Evolutionary conservation across 2,888 invertebrate species (phyloP).

Genomic region (Apotomis capreana): DNA sequence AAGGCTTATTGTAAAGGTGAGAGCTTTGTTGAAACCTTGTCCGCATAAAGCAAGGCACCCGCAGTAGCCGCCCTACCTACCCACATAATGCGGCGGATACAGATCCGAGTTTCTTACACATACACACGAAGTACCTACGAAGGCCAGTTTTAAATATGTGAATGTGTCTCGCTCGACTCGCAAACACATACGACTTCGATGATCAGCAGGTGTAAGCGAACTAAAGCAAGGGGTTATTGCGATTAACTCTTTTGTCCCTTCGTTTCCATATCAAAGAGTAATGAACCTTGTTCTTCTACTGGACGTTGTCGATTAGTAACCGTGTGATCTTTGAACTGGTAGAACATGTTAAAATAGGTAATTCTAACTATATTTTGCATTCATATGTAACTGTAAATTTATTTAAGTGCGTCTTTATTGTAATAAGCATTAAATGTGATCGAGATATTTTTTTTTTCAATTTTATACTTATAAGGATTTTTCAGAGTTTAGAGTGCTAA

Average conservation of each 20-base stretch:
- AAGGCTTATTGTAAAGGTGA: slow-evolving; percentile 78
- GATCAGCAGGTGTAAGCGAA: slow-evolving; percentile 83
- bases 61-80: slow-evolving; percentile 79
- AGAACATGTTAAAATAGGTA: slow-evolving; percentile 9
- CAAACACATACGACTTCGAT: slow-evolving; percentile 82
- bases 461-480: background rate
- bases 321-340: slow-evolving; percentile 67
- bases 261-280: slow-evolving; percentile 83
- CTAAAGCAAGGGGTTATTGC: slow-evolving; percentile 82
- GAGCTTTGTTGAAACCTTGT: slow-evolving; percentile 71
- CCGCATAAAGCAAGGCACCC: slow-evolving; percentile 74
- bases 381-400: no score
- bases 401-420: no score
- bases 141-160: slow-evolving; percentile 78
- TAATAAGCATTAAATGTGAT: no score
- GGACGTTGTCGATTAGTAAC: slow-evolving; percentile 74
- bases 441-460: no score
- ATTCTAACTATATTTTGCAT: background rate
- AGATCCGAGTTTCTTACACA: slow-evolving; percentile 81
- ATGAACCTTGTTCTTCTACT: slow-evolving; percentile 81
- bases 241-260: slow-evolving; percentile 83
- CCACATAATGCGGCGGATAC: slow-evolving; percentile 82
- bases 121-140: slow-evolving; percentile 68
- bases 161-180: slow-evolving; percentile 65
- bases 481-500: background rate